These are phyloP conservation scores for Chroicocephalus ridibundus DNA, from an alignment of 2,113 vertebrate genomes.

Conservation along the genomic window DNA sequence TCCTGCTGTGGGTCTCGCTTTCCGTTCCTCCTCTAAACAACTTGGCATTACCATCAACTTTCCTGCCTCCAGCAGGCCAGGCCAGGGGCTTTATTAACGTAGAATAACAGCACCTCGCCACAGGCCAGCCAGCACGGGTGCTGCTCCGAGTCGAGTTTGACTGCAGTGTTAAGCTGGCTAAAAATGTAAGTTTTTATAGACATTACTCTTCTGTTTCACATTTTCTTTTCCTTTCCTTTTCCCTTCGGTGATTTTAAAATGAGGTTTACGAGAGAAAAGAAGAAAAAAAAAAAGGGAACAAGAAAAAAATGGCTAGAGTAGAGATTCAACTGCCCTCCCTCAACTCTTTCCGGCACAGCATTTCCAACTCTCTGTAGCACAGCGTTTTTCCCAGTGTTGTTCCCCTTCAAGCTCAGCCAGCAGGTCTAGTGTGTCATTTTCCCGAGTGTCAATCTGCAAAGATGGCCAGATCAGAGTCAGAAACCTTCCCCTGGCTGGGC, in stretches of 20 bases:
- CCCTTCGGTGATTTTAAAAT: neutral
- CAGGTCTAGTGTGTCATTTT: neutral
- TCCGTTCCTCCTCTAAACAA: neutral
- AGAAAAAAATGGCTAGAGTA: neutral
- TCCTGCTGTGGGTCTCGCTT: neutral
- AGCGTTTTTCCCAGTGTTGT: neutral
- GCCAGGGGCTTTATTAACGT: neutral
- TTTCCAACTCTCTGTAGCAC: neutral
- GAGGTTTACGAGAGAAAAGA: neutral
- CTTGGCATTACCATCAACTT: neutral
- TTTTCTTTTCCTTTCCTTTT: neutral
- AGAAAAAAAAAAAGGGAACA: neutral
- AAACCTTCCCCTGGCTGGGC: neutral
- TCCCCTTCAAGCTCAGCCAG: neutral
- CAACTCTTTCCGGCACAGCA: neutral
- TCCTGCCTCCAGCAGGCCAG: neutral
- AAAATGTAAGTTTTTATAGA: conserved; percentile 45
- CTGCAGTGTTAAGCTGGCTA: neutral
- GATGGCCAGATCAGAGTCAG: neutral
- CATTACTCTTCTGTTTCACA: neutral
- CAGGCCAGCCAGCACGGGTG: conserved; percentile 24
- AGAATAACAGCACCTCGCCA: neutral
- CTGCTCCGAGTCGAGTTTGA: neutral
- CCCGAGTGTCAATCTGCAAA: neutral
- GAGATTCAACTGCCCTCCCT: neutral